Evolutionary conservation across 2,888 invertebrate genomes (phyloP), one percentile per base, ranked within the genome.

Genomic region (Andrena flavipes): DNA sequence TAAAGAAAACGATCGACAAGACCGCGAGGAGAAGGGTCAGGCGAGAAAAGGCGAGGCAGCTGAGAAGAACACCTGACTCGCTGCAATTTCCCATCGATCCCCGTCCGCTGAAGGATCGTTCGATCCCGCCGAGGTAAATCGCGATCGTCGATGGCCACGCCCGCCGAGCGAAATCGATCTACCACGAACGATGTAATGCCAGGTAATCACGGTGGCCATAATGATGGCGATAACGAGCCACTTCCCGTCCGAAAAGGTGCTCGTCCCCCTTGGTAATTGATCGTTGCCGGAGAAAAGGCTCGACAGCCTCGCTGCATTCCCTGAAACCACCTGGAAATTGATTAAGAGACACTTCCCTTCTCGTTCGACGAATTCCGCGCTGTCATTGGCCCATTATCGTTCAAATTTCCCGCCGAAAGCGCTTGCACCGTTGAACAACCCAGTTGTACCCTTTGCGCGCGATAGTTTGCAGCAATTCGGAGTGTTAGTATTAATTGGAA

Each of bases 211-310:
- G 74, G 76, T 70, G 85, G 69, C 75, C 69, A 85, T 88, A 88
- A 88, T 87, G 88, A 87, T 76, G 49, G 76, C 73, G 87, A 88
- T 88, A 88, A 88, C 88, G 88, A 88, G 88, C 85, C 80, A 88
- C 87, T 88, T 87, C 87, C 87, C 80, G 77, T 85, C 64, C 73
- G 67, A 85, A 85, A 82, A 88, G 82, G 60, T 75, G 81, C 67
- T 76, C 77, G 63, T 76, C 82, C 68, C 69, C 42, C 20, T 13
- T 30, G 60, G 85, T 82, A 82, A 86, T 80, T 73, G 85, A 85
- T 78, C 85, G 69, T 26, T 59, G 65, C 23, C 63, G 56, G 35
- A 48, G 64, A 70, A 70, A 83, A 76, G 73, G 60, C 70, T 63
- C 35, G 56, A 16, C 26, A 42, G 35, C 26, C 56, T 59, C 67